Conservation (phyloP, 1,140 invertebrate genomes). For the Lasioglossum albipes region DNA sequence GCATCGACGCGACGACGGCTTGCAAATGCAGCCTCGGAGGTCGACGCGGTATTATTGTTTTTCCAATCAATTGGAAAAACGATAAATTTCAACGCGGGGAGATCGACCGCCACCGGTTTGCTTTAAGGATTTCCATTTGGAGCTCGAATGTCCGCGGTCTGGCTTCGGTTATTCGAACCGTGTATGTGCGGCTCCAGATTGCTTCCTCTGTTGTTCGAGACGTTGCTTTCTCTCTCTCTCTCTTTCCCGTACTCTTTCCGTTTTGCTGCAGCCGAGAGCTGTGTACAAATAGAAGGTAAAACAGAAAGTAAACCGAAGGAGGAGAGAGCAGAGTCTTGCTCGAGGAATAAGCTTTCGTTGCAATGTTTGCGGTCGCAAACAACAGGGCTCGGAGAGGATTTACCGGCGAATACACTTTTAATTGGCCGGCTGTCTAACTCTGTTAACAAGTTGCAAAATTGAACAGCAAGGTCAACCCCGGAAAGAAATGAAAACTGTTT, state of each 20-base stretch:
- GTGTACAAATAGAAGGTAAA: conserved; percentile 19
- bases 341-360: background rate
- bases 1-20: no score
- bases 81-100: background rate
- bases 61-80: background rate
- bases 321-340: background rate
- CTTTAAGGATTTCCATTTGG: conserved; percentile 11
- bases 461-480: background rate
- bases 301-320: background rate
- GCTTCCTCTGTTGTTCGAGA: background rate
- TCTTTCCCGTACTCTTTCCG: background rate
- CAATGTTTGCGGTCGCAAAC: conserved; percentile 10
- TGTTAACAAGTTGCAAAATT: conserved; percentile 2
- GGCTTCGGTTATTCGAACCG: background rate
- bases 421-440: conserved; percentile 5
- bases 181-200: background rate
- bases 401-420: background rate
- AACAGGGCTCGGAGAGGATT: background rate
- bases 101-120: background rate
- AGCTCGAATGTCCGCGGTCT: background rate
- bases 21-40: no score
- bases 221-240: background rate
- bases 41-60: background rate
- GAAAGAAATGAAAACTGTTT: background rate
- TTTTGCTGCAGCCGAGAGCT: background rate